Percentiles rank a stretch among this genome's conserved stretches.
Conservation (phyloP, 2,888 invertebrate species). For the Serripes groenlandicus region DNA sequence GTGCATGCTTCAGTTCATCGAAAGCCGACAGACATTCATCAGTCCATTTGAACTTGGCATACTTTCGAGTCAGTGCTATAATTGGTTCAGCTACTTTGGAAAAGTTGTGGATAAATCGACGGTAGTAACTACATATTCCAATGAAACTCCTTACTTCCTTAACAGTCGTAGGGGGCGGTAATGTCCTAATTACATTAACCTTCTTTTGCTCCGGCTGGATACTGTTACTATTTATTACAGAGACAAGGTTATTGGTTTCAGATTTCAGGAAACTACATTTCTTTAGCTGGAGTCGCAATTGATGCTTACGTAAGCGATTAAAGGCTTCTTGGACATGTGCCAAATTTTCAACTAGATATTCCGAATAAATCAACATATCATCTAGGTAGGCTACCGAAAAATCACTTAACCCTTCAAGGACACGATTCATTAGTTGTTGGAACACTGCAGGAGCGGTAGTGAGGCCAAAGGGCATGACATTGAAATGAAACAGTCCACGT, state of each 20-base stretch:
- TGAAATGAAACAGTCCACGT: constrained; percentile 40
- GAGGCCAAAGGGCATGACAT: constrained; percentile 46
- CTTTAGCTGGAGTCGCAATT: not conserved
- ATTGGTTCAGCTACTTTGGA: not conserved
- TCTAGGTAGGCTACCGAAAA: constrained; percentile 30
- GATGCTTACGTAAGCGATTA: not conserved
- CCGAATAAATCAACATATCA: constrained; percentile 1
- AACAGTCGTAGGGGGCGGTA: not conserved
- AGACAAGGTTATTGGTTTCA: constrained; percentile 1
- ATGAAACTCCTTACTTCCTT: not conserved
- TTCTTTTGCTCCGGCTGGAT: constrained; percentile 2
- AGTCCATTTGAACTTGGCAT: constrained; percentile 21
- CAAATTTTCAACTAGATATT: not conserved
- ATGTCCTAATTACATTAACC: not conserved
- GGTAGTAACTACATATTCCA: constrained; percentile 1
- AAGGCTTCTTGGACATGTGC: constrained; percentile 1
- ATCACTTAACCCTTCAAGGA: constrained; percentile 46
- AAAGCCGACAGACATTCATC: no score
- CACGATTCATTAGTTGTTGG: constrained; percentile 48
- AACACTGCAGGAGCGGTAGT: constrained; percentile 37
- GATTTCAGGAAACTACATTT: constrained; percentile 3
- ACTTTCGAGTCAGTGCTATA: constrained; percentile 15
- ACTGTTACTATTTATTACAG: not conserved
- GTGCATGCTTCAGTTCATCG: constrained; percentile 18
- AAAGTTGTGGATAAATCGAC: constrained; percentile 14